Evolutionary conservation across 2,113 vertebrate species (phyloP).

Genomic region (Spermophilus dauricus): DNA sequence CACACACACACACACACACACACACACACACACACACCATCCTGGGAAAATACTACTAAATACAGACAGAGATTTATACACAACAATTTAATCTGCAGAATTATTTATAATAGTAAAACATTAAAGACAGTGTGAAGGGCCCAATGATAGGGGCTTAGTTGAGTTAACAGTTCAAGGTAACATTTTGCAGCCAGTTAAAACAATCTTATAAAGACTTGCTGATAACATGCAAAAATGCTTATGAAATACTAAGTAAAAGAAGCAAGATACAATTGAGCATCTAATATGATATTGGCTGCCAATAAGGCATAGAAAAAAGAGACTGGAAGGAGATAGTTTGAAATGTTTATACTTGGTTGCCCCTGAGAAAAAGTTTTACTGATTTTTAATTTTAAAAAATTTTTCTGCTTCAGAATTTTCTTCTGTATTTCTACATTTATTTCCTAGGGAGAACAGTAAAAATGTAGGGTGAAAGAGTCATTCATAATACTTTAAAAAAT

Average conservation of each 20-base stretch:
- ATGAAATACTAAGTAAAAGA: neutral
- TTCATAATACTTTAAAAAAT: neutral
- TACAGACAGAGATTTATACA: neutral
- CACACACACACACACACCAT: neutral
- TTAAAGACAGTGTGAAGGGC: neutral
- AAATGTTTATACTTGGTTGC: neutral
- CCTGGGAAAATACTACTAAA: neutral
- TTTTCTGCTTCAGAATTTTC: conserved; percentile 8
- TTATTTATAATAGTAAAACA: conserved; percentile 42
- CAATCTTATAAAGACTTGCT: neutral
- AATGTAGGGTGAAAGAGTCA: neutral
- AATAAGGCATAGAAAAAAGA: neutral
- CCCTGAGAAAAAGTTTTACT: neutral
- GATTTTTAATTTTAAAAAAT: neutral
- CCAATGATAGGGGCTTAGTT: neutral
- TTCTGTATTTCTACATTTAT: neutral
- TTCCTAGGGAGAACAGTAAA: neutral
- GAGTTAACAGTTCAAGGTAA: neutral
- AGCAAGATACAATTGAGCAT: neutral
- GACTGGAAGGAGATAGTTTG: neutral
- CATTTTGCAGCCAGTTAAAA: neutral
- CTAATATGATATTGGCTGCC: neutral
- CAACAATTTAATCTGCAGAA: neutral
- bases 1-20: too few relatives aligned
- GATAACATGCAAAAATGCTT: neutral